Evolutionary conservation across 1,140 invertebrate species (phyloP).

Genomic region (Hyphantria cunea): DNA sequence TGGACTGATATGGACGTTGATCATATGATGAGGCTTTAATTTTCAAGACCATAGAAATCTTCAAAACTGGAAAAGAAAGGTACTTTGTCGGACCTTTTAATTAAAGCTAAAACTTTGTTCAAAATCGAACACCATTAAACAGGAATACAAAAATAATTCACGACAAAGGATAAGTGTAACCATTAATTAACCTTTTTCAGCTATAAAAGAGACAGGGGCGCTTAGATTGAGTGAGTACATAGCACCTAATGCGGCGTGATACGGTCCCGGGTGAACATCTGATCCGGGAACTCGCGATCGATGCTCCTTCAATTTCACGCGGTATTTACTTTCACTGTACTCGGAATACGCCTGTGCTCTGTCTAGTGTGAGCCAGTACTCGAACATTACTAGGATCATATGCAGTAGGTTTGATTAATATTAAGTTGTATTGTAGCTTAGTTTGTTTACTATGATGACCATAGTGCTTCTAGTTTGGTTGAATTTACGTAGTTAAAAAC

Average conservation of each 20-base stretch:
- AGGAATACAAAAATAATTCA: neutral
- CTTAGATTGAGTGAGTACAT: constrained; percentile 37
- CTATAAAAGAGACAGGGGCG: constrained; percentile 11
- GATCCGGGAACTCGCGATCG: constrained; percentile 41
- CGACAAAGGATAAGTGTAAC: neutral
- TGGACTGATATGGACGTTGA: no score
- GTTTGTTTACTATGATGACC: no score
- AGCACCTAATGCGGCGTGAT: constrained; percentile 20
- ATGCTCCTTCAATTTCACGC: constrained; percentile 59
- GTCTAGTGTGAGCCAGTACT: constrained; percentile 15
- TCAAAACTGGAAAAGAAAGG: no score
- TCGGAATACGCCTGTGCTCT: constrained; percentile 26
- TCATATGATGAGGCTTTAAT: no score
- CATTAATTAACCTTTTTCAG: constrained; percentile 8
- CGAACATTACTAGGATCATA: no score
- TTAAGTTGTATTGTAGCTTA: no score
- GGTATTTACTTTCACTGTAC: constrained; percentile 56
- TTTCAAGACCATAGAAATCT: no score
- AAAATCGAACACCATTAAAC: neutral
- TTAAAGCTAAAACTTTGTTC: no score
- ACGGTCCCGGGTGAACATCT: constrained; percentile 29
- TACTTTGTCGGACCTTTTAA: no score
- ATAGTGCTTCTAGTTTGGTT: no score
- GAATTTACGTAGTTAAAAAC: no score
- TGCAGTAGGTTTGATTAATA: no score